A percentile compares a stretch with the other conserved stretches of the same genome.
Evolutionary conservation across 2,888 invertebrate species (phyloP).

Genomic region (Mamestra brassicae): DNA sequence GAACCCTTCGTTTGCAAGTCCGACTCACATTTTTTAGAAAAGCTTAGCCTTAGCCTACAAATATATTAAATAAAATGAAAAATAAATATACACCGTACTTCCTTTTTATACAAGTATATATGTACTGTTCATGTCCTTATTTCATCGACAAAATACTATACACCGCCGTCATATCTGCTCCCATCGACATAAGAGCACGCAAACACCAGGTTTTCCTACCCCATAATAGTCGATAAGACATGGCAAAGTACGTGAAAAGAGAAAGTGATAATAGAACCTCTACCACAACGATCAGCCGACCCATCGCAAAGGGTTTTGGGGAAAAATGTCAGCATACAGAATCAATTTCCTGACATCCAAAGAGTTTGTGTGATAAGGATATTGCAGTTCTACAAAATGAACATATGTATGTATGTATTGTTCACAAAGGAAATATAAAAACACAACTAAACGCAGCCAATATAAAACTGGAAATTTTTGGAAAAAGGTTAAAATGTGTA

Average conservation of each 20-base stretch:
- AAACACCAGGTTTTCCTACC: conserved; percentile 31
- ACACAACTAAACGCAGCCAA: not conserved
- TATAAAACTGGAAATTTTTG: not conserved
- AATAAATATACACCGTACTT: no score
- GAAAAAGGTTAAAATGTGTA: not conserved
- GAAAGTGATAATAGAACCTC: conserved; percentile 58
- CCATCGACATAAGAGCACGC: conserved; percentile 35
- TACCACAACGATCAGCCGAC: conserved; percentile 42
- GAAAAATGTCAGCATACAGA: conserved; percentile 60
- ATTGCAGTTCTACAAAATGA: conserved; percentile 51
- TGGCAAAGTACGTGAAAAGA: conserved; percentile 51
- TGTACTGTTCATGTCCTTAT: not conserved
- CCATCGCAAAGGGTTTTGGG: conserved; percentile 48
- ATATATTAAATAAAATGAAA: no score
- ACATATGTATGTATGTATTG: conserved; percentile 30
- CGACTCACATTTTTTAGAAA: no score
- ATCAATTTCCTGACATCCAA: conserved; percentile 67
- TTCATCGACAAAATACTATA: not conserved
- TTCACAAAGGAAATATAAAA: conserved; percentile 11
- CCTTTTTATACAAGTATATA: not conserved
- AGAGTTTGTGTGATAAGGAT: conserved; percentile 62
- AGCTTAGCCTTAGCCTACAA: no score
- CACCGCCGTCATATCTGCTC: conserved; percentile 19
- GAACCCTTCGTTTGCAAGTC: no score
- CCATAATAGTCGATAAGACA: conserved; percentile 52